phyloP scores from a whole-genome alignment of 2,888 invertebrate species.

The Slavum lentiscoides region DNA sequence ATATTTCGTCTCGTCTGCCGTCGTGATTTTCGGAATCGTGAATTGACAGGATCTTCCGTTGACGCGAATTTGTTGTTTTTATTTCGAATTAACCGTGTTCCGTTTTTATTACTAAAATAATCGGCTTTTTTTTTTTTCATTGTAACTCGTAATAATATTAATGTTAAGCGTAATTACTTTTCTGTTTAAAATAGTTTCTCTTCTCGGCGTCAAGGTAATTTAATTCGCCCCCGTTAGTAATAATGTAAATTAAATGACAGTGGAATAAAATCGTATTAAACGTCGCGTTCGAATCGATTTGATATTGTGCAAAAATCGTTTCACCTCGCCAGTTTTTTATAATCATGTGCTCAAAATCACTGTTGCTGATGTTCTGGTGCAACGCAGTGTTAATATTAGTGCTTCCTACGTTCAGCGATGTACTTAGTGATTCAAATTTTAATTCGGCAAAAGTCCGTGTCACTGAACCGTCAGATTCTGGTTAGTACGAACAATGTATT shows the following conservation, averaged over 20 bases:
- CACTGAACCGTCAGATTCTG: conserved; percentile 34
- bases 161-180: neutral
- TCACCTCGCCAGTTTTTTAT: neutral
- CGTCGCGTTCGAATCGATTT: neutral
- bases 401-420: conserved; percentile 42
- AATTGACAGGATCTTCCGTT: neutral
- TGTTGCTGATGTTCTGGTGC: conserved; percentile 14
- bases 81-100: neutral
- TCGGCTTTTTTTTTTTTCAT: neutral
- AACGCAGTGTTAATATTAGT: conserved; percentile 14
- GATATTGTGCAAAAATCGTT: neutral
- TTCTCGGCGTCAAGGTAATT: neutral
- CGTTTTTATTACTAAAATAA: neutral
- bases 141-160: neutral
- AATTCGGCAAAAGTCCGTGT: conserved; percentile 39
- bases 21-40: neutral
- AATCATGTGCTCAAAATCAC: conserved; percentile 39
- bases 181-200: neutral
- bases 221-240: neutral
- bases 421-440: conserved; percentile 9
- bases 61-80: neutral
- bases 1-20: neutral
- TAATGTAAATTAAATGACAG: conserved; percentile 17
- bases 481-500: conserved; percentile 16
- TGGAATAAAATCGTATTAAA: neutral